A percentile compares a stretch with the other conserved stretches of the same genome.
phyloP scores from a whole-genome alignment of 2,797 vertebrate genomes.

The Poecilia velifera region DNA sequence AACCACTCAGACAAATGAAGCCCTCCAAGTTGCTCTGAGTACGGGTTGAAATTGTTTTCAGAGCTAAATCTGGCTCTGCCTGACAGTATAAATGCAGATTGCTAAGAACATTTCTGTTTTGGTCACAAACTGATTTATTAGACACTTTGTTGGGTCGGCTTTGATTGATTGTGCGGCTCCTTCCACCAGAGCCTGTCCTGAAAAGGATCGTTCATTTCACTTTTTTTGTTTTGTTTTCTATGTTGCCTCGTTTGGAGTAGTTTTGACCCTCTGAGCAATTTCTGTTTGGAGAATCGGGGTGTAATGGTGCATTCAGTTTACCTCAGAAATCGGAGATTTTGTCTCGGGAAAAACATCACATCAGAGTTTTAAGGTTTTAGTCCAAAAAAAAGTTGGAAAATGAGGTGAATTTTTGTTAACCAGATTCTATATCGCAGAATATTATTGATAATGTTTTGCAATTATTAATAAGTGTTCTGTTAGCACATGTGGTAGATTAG shows the following conservation, averaged over 20 bases:
- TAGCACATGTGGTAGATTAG: no score
- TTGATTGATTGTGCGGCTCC: background rate
- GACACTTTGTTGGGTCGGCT: background rate
- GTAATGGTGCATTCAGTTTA: background rate
- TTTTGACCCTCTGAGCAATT: background rate
- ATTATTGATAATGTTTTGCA: no score
- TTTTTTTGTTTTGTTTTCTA: background rate
- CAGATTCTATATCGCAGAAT: no score
- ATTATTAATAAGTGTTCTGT: no score
- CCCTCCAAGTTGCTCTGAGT: slow-evolving; percentile 2
- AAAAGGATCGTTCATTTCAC: background rate
- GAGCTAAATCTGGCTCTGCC: background rate
- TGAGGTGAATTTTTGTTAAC: background rate
- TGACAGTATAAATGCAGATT: slow-evolving; percentile 1
- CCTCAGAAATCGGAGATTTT: background rate
- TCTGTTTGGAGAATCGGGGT: background rate
- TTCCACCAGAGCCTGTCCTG: background rate
- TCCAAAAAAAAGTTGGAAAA: background rate
- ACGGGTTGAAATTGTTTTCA: background rate
- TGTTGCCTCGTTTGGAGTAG: background rate
- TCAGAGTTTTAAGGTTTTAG: background rate
- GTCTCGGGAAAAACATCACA: background rate
- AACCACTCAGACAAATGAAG: slow-evolving; percentile 12
- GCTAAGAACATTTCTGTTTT: slow-evolving; percentile 1
- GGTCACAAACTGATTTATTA: slow-evolving; percentile 13